Percentiles rank a stretch among this genome's conserved stretches.
Conservation (phyloP, 1,140 invertebrate genomes). For the Zophobas morio region DNA sequence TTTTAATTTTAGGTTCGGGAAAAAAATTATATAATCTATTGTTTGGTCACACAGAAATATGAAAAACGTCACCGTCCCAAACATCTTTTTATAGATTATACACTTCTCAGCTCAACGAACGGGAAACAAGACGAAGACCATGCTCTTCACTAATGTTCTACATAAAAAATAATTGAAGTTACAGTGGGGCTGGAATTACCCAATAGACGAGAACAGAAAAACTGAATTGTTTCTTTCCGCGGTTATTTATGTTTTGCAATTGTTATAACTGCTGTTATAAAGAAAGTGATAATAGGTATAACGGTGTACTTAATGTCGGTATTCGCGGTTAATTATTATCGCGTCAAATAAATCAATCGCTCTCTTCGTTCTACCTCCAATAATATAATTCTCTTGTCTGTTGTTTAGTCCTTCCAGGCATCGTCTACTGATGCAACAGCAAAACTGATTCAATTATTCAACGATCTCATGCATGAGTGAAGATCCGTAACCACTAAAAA, state of each 20-base stretch:
- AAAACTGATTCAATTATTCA: too few relatives aligned
- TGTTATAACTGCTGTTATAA: constrained; percentile 5
- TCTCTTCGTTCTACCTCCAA: not conserved
- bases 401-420: too few relatives aligned
- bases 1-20: too few relatives aligned
- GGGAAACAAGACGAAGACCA: too few relatives aligned
- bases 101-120: too few relatives aligned
- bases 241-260: constrained; percentile 10
- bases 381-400: too few relatives aligned
- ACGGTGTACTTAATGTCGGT: not conserved
- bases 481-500: too few relatives aligned
- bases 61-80: too few relatives aligned
- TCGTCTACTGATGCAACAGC: too few relatives aligned
- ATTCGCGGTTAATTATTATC: not conserved
- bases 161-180: not conserved
- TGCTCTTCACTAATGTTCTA: not conserved
- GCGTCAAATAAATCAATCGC: not conserved
- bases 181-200: not conserved
- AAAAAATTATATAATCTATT: too few relatives aligned
- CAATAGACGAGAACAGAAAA: constrained; percentile 12
- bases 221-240: constrained; percentile 8
- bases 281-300: constrained; percentile 10
- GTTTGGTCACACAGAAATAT: too few relatives aligned
- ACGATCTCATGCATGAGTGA: too few relatives aligned
- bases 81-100: not conserved